These are phyloP conservation scores for Ctenodactylus gundi DNA, from an alignment of 2,113 vertebrate genomes.

Conservation along the genomic window DNA sequence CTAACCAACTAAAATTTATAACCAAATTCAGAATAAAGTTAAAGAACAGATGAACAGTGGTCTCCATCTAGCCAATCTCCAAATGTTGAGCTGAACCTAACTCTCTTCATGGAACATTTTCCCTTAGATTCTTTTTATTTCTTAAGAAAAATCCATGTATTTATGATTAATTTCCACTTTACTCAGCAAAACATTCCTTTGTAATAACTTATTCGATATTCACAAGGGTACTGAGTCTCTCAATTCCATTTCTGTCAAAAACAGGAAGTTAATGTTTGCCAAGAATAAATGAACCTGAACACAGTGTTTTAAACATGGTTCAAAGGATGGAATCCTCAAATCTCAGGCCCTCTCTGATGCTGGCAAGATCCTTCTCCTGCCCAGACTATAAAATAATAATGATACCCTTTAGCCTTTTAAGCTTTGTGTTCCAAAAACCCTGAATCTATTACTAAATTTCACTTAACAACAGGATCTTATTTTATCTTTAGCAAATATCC, in stretches of 20 bases:
- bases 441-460: conserved; percentile 59
- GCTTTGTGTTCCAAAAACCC: conserved; percentile 25
- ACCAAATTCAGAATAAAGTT: background rate
- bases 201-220: conserved; percentile 44
- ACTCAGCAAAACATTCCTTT: conserved; percentile 45
- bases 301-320: conserved; percentile 56
- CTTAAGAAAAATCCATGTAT: background rate
- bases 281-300: conserved; percentile 69
- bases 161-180: conserved; percentile 21
- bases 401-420: conserved; percentile 54
- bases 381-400: conserved; percentile 71
- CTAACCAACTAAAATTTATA: conserved; percentile 11
- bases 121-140: background rate
- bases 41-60: background rate
- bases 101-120: background rate
- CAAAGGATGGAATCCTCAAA: conserved; percentile 21
- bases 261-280: conserved; percentile 70
- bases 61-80: background rate
- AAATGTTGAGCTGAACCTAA: background rate
- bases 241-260: conserved; percentile 60
- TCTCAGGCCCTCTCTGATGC: conserved; percentile 18
- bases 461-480: conserved; percentile 41
- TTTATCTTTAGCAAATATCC: conserved; percentile 69
- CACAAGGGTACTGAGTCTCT: conserved; percentile 43
- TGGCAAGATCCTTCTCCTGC: conserved; percentile 41